Evolutionary conservation across 2,888 invertebrate species (phyloP), one percentile per base, ranked within the genome.

Genomic region (Apodemia zela): DNA sequence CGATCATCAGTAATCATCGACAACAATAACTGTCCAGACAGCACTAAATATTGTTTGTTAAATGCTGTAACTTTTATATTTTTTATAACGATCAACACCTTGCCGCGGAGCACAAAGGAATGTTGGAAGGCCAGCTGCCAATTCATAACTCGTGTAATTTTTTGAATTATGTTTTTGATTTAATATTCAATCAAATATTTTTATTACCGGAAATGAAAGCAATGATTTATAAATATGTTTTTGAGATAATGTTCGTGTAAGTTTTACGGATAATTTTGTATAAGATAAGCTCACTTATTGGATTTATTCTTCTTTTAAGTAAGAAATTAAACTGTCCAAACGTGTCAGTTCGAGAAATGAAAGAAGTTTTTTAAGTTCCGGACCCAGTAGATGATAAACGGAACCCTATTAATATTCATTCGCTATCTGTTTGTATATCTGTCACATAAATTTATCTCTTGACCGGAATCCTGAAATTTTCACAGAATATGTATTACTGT

Each of bases 41-140:
- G 80, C 82, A 88, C 87, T 89, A 90, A 91, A 90, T 89, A 89
- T 89, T 89, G 87, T 91, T 87, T 87, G 87, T 89, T 87, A 85
- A 87, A 88, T 87, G 87, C 80, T 80, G 77, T 85, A 82, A 82
- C 76, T 85, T 86, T 88, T 82, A 75, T 82, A 78, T 78, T 85
- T 86, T 88, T 89, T 86, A 75, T 80, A 85, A 80, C 85, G 87
- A 80, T 87, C 85, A 81, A 83, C 89, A 89, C 89, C 87, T 89
- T 89, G 78, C 76, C 73, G 71, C 66, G 69, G 68, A 35, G 71
- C 73, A 82, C 81, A 87, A 86, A 84, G 79, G 63, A 54, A 54
- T 51, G 60, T 61, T 29, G 62, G 64, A 61, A 21, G 66, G 15
- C 71, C 72, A 73, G 70, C 70, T 73, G 72, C 68, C 49, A 54